A percentile compares a stretch with the other conserved stretches of the same genome.
These are phyloP conservation scores for Agriopis aurantiaria DNA, from an alignment of 2,888 invertebrate species.

Conservation along the genomic window DNA sequence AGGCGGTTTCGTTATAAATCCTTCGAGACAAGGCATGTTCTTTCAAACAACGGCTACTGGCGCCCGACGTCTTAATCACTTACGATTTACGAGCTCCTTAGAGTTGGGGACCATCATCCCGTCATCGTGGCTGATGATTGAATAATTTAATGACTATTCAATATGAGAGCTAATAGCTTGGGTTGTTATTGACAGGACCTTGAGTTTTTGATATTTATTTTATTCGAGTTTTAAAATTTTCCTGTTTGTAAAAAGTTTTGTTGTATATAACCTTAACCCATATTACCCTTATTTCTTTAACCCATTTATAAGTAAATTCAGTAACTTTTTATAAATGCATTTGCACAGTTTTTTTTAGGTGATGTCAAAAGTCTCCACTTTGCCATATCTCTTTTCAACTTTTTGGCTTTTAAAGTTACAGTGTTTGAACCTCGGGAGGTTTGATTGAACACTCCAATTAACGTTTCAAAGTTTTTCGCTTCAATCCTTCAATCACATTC, in stretches of 20 bases:
- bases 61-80: conserved; percentile 30
- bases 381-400: too few relatives aligned
- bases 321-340: too few relatives aligned
- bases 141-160: conserved; percentile 19
- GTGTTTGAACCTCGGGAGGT: too few relatives aligned
- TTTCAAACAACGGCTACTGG: conserved; percentile 31
- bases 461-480: neutral
- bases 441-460: conserved; percentile 5
- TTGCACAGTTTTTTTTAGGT: too few relatives aligned
- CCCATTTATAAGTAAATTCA: too few relatives aligned
- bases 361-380: too few relatives aligned
- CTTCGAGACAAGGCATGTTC: conserved; percentile 22
- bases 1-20: conserved; percentile 25
- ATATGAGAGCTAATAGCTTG: neutral
- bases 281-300: too few relatives aligned
- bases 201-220: neutral
- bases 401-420: too few relatives aligned
- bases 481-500: conserved; percentile 15
- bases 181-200: neutral
- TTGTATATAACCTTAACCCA: too few relatives aligned
- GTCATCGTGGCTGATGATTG: conserved; percentile 21
- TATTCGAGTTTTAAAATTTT: too few relatives aligned
- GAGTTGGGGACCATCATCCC: conserved; percentile 20
- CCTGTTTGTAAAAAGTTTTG: too few relatives aligned
- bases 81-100: conserved; percentile 22